Conservation (phyloP, 2,797 vertebrate species). For the Lateolabrax maculatus region DNA sequence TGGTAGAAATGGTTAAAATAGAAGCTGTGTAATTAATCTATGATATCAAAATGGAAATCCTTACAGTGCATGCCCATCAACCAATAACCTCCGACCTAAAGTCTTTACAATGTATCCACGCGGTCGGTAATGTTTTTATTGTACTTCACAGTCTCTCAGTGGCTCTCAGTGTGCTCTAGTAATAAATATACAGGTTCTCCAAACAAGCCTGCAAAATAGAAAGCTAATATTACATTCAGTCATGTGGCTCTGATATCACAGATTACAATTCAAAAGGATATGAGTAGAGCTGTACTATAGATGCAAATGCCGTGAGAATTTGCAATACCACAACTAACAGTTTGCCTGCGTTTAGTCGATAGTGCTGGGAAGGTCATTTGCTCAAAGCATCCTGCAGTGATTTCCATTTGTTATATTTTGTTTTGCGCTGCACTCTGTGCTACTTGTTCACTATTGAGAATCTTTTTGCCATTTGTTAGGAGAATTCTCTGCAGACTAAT, state of each 20-base stretch:
- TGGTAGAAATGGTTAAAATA: constrained; percentile 27
- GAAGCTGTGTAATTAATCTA: constrained; percentile 33
- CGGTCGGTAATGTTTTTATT: constrained; percentile 33
- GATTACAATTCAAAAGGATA: constrained; percentile 69
- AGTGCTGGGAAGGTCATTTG: constrained; percentile 75
- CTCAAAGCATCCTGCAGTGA: constrained; percentile 67
- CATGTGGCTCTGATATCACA: constrained; percentile 59
- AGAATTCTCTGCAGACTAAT: constrained; percentile 74
- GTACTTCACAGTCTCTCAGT: constrained; percentile 19
- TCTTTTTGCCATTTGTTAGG: constrained; percentile 66
- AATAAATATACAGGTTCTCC: constrained; percentile 53
- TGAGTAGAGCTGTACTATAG: constrained; percentile 55
- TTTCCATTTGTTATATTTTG: constrained; percentile 77
- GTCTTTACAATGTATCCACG: constrained; percentile 10
- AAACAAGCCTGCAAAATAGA: constrained; percentile 52
- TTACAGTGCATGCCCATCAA: constrained; percentile 15
- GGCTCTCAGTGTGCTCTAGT: constrained; percentile 1
- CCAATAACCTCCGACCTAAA: constrained; percentile 42
- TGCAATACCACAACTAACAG: constrained; percentile 44
- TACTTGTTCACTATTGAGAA: constrained; percentile 58
- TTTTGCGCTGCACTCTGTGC: constrained; percentile 45
- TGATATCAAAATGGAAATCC: constrained; percentile 36
- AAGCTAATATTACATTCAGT: constrained; percentile 67
- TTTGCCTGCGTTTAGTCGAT: constrained; percentile 65
- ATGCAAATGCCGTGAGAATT: constrained; percentile 69